Percentiles rank a stretch among this genome's conserved stretches.
These are phyloP conservation scores for Eurystomus gularis DNA, from an alignment of 2,113 vertebrate species.

Conservation along the genomic window DNA sequence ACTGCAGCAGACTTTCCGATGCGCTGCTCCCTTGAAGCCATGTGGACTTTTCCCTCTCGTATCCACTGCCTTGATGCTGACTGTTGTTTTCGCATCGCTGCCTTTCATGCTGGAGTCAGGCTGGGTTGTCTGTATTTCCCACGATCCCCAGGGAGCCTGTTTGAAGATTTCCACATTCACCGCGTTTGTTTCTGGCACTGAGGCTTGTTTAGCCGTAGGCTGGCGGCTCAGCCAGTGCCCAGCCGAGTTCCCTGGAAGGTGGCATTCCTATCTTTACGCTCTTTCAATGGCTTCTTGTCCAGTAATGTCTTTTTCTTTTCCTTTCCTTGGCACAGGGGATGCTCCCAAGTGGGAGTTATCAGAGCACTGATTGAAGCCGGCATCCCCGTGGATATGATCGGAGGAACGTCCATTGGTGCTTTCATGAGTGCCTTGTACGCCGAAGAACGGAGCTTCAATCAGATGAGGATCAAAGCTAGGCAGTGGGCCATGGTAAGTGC, in stretches of 20 bases:
- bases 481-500: slow-evolving; percentile 79
- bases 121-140: not conserved
- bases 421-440: slow-evolving; percentile 91
- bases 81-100: not conserved
- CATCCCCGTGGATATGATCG: slow-evolving; percentile 90
- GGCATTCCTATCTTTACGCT: not conserved
- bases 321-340: slow-evolving; percentile 77
- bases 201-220: not conserved
- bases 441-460: slow-evolving; percentile 88
- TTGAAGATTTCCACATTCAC: not conserved
- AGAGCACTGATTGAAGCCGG: slow-evolving; percentile 84
- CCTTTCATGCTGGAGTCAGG: not conserved
- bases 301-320: not conserved
- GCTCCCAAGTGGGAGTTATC: slow-evolving; percentile 89
- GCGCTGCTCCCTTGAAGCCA: not conserved
- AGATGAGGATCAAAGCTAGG: slow-evolving; percentile 85
- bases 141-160: not conserved
- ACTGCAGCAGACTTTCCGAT: not conserved
- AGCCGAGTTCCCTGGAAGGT: not conserved
- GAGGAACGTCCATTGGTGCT: slow-evolving; percentile 91
- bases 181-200: not conserved
- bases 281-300: not conserved
- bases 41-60: rapidly evolving
- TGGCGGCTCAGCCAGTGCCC: not conserved
- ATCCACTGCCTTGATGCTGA: not conserved